phyloP scores from a whole-genome alignment of 2,797 vertebrate genomes.

The Siniperca undulata region DNA sequence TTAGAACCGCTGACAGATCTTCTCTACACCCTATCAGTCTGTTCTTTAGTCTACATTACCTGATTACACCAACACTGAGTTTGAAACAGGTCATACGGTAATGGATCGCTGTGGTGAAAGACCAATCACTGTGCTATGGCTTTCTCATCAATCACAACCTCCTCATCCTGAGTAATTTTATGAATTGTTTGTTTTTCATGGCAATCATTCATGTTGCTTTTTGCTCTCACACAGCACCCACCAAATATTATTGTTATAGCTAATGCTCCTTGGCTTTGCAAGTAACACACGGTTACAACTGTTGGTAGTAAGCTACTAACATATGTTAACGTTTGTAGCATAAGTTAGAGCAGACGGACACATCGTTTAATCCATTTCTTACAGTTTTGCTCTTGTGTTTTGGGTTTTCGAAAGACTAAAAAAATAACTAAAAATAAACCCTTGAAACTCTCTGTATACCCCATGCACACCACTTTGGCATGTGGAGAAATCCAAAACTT shows the following conservation, averaged over 20 bases:
- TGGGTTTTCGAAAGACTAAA: neutral
- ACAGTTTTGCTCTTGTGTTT: neutral
- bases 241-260: neutral
- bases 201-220: neutral
- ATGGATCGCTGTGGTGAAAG: constrained; percentile 25
- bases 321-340: neutral
- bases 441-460: neutral
- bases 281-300: neutral
- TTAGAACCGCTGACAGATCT: constrained; percentile 37
- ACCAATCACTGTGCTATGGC: constrained; percentile 9
- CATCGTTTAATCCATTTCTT: neutral
- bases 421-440: no score
- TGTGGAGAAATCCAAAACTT: neutral
- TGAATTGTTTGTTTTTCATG: constrained; percentile 24
- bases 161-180: neutral
- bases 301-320: neutral
- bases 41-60: constrained; percentile 39
- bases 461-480: neutral
- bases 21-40: constrained; percentile 24
- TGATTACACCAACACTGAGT: constrained; percentile 41
- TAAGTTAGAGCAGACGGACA: neutral
- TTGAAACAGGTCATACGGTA: constrained; percentile 17
- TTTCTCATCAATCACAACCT: constrained; percentile 34
- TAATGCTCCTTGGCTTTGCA: neutral
- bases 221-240: neutral